phyloP scores from a whole-genome alignment of 2,888 invertebrate genomes.

The Sturmia bella region DNA sequence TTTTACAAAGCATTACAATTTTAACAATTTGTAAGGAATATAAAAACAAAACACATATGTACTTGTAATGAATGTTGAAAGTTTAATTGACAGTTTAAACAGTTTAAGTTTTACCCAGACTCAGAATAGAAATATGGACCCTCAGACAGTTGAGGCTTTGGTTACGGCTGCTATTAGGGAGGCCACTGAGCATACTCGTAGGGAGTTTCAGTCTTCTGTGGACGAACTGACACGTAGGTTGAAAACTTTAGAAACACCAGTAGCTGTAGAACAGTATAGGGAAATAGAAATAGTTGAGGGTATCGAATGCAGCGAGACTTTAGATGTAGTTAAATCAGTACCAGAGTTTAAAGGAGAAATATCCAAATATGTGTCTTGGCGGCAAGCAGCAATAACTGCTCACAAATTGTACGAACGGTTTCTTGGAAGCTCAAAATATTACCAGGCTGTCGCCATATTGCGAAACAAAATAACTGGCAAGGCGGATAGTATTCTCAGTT shows the following conservation, averaged over 20 bases:
- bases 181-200: not conserved
- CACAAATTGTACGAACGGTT: conserved; percentile 5
- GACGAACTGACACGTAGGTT: not conserved
- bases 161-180: conserved; percentile 2
- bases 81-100: conserved; percentile 1
- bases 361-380: conserved; percentile 15
- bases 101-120: not conserved
- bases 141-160: not conserved
- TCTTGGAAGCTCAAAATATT: not conserved
- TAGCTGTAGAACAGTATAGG: not conserved
- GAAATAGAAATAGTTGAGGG: conserved; percentile 3
- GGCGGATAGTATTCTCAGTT: not conserved
- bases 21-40: no score
- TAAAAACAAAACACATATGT: no score
- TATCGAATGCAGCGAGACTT: conserved; percentile 1
- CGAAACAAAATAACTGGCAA: no score
- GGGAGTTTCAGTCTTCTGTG: not conserved
- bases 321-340: conserved; percentile 4
- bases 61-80: not conserved
- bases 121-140: not conserved
- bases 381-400: conserved; percentile 12
- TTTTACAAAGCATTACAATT: no score
- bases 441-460: no score
- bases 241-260: not conserved
- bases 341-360: conserved; percentile 11